Evolutionary conservation across 2,888 invertebrate species (phyloP), one percentile per base, ranked within the genome.

Genomic region (Incurvaria masculella): DNA sequence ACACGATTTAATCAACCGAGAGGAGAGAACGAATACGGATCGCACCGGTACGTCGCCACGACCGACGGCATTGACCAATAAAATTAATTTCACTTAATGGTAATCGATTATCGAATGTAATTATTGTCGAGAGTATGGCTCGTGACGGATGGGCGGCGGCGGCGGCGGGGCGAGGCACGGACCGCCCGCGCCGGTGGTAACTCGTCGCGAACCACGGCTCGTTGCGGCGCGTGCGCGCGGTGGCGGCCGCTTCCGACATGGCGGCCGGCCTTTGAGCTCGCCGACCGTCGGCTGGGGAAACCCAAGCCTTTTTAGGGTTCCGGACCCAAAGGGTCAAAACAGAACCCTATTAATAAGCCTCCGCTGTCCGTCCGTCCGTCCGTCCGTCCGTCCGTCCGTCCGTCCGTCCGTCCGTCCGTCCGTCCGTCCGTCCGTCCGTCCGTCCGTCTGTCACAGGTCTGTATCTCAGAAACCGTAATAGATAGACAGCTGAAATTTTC

Each of bases 11-110:
- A n/a, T n/a, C n/a, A n/a, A n/a, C n/a, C n/a, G n/a, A n/a, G n/a
- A n/a, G n/a, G n/a, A n/a, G n/a, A 8, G 33, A 3, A 33, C 14
- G 8, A 33, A 33, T 33, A 33, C 33, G 33, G 33, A 33, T 14
- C 33, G 33, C 3, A 11, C 11, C 8, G 14, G 65, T 69, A 65
- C 70, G 66, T 69, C 68, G 63, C 66, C 73, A 72, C 71, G 72
- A 72, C 62, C 66, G 55, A 62, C 58, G 61, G 65, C 65, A 68
- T 76, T 74, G 71, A 68, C 68, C 70, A 68, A 75, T 72, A 71
- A 73, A 73, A 76, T 76, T 75, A 74, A 76, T 76, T 75, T 74
- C 69, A 71, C 68, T 75, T 74, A 75, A 72, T 72, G 68, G 66
- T 67, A 69, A 72, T 74, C 70, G 70, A 72, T 73, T 73, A 74